Percentiles rank a stretch among this genome's conserved stretches.
Evolutionary conservation across 1,140 invertebrate species (phyloP).

Genomic region (Trinorchestia longiramus): DNA sequence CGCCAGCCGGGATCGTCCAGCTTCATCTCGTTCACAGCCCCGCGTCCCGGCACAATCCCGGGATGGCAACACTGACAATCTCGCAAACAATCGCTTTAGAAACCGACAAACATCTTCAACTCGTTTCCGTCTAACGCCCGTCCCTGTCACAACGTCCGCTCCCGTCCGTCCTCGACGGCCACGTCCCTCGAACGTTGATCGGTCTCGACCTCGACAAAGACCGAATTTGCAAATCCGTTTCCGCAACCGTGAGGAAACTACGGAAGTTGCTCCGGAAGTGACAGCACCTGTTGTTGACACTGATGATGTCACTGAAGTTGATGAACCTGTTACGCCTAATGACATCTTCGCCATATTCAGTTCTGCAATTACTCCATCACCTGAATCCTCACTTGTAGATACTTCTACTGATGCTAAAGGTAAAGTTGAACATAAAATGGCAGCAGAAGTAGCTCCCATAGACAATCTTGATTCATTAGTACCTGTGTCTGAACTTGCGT

Average conservation of each 20-base stretch:
- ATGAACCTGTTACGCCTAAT: neutral
- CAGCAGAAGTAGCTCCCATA: neutral
- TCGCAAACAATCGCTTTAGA: neutral
- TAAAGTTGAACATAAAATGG: neutral
- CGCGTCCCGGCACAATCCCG: neutral
- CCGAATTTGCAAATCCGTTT: neutral
- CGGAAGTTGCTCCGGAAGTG: neutral
- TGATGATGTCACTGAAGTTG: constrained; percentile 8
- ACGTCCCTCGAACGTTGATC: neutral
- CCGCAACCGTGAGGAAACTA: constrained; percentile 20
- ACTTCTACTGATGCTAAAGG: neutral
- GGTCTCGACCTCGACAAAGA: neutral
- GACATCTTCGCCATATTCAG: neutral
- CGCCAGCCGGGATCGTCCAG: neutral
- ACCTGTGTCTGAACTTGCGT: neutral
- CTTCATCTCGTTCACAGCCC: neutral
- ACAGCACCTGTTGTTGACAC: neutral
- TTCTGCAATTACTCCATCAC: neutral
- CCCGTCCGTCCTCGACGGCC: neutral
- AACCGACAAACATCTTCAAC: constrained; percentile 10
- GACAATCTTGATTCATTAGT: neutral
- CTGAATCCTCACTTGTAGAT: neutral
- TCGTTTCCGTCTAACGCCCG: constrained; percentile 30
- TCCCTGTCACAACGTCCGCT: constrained; percentile 7
- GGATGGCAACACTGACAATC: neutral